Base-by-base conservation (phyloP, 2,888 invertebrate species). In the Galerucella nymphaeae region DNA sequence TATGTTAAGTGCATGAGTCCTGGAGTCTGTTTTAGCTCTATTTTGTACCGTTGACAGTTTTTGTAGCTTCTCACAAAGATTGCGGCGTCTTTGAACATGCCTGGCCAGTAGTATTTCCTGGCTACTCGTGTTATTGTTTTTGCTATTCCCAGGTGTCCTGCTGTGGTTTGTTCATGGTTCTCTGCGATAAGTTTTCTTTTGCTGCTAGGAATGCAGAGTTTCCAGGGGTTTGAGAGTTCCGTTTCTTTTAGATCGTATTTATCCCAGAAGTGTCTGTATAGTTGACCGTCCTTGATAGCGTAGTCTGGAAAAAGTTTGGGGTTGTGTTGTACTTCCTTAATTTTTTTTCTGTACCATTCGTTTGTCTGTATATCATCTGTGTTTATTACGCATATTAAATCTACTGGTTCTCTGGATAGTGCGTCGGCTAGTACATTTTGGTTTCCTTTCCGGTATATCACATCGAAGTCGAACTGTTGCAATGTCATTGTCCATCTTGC, bases 131-230 rank as follows among this genome's bases (percentile, higher is more conserved):
- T 5, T 4, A 62, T 62, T 61, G 61, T 61, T 57, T 65, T 58
- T 13, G 66, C 65, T 13, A 72, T 69, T 3, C 66, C 66, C 10
- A 70, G 42, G 66, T 82, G 81, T 2, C 69, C 70, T 11, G 62
- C 50, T 8, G 70, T 62, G n/a, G n/a, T n/a, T 42, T 38, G 13
- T n/a, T 66, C 66, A 14, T 70, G 70, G 13, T 64, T 73, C 38
- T 70, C 70, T 8, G 30, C 2, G 13, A 73, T 20, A 1, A 73
- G 14, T 14, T 16, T 14, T 9, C 73, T 23, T 42, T 18, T 45
- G 16, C 18, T 45, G 20, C 48, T 55, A 2, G 64, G 66, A 18
- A 76, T 42, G 23, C 71, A 74, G 1, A 71, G 23, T 16, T 74
- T 74, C 76, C 72, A 72, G 3, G 70, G 71, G 55, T 74, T 58